phyloP scores from a whole-genome alignment of 2,113 vertebrate genomes.

The Chamaea fasciata region DNA sequence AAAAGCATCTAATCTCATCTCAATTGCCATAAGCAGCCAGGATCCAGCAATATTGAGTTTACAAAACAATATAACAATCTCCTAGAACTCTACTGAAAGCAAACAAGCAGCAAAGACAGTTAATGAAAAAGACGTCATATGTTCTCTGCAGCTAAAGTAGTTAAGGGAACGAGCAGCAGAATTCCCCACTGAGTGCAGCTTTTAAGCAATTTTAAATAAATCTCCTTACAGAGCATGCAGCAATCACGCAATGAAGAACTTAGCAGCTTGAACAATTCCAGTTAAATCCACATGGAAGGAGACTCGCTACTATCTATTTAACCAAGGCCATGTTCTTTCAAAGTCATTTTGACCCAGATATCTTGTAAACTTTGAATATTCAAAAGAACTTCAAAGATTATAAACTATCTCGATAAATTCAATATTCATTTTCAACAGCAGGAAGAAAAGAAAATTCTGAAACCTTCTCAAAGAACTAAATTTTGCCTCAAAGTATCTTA shows the following conservation, averaged over 20 bases:
- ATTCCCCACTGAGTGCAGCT: slow-evolving; percentile 16
- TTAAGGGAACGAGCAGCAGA: not conserved
- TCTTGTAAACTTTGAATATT: not conserved
- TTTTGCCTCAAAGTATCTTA: not conserved
- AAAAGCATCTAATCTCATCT: slow-evolving; percentile 57
- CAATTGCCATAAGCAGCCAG: slow-evolving; percentile 50
- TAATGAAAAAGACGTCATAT: slow-evolving; percentile 45
- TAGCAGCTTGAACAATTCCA: not conserved
- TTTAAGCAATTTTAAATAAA: slow-evolving; percentile 36
- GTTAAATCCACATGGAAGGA: not conserved
- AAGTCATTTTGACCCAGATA: not conserved
- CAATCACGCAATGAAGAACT: not conserved
- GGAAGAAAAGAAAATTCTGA: not conserved
- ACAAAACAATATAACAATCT: slow-evolving; percentile 37
- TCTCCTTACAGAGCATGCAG: not conserved
- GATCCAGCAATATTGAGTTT: slow-evolving; percentile 47
- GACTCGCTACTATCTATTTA: not conserved
- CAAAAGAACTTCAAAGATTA: not conserved
- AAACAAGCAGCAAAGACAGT: slow-evolving; percentile 35
- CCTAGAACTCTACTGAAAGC: slow-evolving; percentile 27
- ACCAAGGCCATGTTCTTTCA: not conserved
- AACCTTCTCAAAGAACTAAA: not conserved
- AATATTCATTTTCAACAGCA: not conserved
- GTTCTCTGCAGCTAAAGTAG: slow-evolving; percentile 29
- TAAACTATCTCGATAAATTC: not conserved